Conservation (phyloP, 30 jellyfish, hydroid and myxozoan genomes). For the Hydra vulgaris region DNA sequence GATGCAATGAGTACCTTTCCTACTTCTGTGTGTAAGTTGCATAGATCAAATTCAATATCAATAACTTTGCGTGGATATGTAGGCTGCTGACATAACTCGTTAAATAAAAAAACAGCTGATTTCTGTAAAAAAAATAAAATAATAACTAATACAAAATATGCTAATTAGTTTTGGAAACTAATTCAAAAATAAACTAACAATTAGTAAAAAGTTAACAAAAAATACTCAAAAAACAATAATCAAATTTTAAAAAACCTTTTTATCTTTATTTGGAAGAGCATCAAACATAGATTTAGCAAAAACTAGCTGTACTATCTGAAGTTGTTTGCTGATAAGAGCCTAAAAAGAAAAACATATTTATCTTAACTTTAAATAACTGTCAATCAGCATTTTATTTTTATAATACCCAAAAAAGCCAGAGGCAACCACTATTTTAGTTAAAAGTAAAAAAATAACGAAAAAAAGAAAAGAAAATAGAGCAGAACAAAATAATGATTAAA, state of each 20-base stretch:
- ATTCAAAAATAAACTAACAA: no score
- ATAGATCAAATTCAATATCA: constrained; percentile 66
- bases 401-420: no score
- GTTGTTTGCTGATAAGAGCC: constrained; percentile 19
- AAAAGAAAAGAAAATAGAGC: no score
- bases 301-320: not conserved
- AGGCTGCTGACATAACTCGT: constrained; percentile 61
- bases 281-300: constrained; percentile 14
- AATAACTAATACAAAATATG: not conserved
- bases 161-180: no score
- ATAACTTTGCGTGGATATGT: constrained; percentile 82
- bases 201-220: no score
- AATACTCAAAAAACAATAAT: not conserved
- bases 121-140: constrained; percentile 34
- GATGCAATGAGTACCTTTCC: constrained; percentile 37
- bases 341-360: not conserved
- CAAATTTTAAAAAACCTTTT: not conserved
- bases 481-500: no score
- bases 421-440: no score
- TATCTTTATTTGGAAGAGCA: constrained; percentile 22
- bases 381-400: no score
- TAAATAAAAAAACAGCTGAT: constrained; percentile 46
- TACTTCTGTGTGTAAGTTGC: constrained; percentile 38
- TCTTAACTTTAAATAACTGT: not conserved
- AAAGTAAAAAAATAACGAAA: no score